A percentile compares a stretch with the other conserved stretches of the same genome.
Conservation (phyloP, 2,888 invertebrate genomes). For the Cephus runcator region DNA sequence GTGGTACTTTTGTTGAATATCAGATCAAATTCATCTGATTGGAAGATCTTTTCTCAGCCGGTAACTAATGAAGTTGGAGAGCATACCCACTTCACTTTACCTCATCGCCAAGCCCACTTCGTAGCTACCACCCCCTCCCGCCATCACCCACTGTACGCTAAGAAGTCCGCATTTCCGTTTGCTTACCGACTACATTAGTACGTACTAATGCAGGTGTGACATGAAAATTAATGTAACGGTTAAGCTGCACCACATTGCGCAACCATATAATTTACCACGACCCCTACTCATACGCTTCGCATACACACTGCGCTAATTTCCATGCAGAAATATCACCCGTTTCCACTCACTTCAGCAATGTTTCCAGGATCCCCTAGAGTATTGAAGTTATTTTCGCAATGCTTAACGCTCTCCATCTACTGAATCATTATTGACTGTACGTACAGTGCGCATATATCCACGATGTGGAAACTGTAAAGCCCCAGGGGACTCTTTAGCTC, state of each 20-base stretch:
- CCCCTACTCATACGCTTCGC: conserved; percentile 34
- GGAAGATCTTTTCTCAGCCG: not conserved
- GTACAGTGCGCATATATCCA: not conserved
- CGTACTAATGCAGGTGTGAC: conserved; percentile 9
- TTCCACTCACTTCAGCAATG: not conserved
- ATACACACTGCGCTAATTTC: conserved; percentile 26
- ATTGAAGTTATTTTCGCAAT: not conserved
- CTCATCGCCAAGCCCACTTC: not conserved
- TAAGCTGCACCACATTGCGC: conserved; percentile 38
- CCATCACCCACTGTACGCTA: not conserved
- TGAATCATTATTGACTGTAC: not conserved
- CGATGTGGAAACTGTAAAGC: not conserved
- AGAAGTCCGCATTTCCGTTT: not conserved
- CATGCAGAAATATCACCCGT: conserved; percentile 24
- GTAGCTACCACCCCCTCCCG: not conserved
- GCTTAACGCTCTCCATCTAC: not conserved
- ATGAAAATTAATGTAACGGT: conserved; percentile 41
- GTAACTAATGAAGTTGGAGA: not conserved
- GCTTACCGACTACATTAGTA: conserved; percentile 7
- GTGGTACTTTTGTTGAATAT: not conserved
- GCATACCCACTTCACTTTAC: not conserved
- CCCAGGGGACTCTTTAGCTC: not conserved
- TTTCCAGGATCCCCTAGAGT: not conserved
- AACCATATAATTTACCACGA: conserved; percentile 43
- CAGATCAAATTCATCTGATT: not conserved